These are phyloP conservation scores for Acanthoscelides obtectus DNA, from an alignment of 2,888 invertebrate species.

Conservation along the genomic window DNA sequence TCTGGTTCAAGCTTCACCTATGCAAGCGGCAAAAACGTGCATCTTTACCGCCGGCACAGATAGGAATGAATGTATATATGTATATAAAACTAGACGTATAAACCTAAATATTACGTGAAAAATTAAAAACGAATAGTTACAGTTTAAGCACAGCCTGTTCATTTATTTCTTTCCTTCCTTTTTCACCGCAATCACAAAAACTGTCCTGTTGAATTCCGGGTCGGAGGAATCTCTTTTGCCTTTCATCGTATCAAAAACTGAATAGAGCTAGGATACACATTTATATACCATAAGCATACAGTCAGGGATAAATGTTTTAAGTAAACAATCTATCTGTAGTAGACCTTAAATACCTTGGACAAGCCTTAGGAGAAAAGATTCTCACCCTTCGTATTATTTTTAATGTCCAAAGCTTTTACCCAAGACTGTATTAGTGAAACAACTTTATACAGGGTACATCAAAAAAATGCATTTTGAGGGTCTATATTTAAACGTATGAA, in stretches of 20 bases:
- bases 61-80: constrained; percentile 37
- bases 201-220: constrained; percentile 12
- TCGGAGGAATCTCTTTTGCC: constrained; percentile 11
- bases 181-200: constrained; percentile 26
- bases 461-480: neutral
- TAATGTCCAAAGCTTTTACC: constrained; percentile 12
- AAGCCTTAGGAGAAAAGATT: no score
- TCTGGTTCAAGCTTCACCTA: neutral
- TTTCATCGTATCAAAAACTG: constrained; percentile 12
- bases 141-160: constrained; percentile 40
- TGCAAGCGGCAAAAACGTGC: constrained; percentile 1
- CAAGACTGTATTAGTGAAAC: constrained; percentile 6
- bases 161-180: constrained; percentile 13
- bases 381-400: neutral
- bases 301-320: neutral
- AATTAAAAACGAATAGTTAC: constrained; percentile 33
- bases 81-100: constrained; percentile 15
- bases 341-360: no score
- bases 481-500: neutral
- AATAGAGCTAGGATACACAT: neutral
- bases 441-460: neutral
- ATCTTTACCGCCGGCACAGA: constrained; percentile 31
- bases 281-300: neutral
- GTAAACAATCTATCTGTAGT: no score
- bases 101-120: constrained; percentile 27